Conservation (phyloP, 2,888 invertebrate species). For the Drosophila imparisetae region DNA sequence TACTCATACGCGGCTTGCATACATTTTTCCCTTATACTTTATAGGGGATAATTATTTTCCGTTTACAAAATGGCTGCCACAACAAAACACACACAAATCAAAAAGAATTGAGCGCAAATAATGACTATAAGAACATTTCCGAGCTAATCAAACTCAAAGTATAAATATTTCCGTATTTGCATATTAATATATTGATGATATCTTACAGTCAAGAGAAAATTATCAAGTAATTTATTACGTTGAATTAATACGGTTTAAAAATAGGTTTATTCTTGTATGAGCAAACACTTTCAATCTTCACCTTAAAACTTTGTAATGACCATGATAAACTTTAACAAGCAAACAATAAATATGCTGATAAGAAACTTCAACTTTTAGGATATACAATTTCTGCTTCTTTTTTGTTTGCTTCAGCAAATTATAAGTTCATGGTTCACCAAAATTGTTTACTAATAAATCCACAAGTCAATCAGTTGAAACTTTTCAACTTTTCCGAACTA, state of each 20-base stretch:
- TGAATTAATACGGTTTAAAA: neutral
- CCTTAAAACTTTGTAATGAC: slow-evolving; percentile 22
- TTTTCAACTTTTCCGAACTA: slow-evolving; percentile 7
- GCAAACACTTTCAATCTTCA: neutral
- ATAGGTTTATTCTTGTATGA: neutral
- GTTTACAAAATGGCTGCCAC: slow-evolving; percentile 70
- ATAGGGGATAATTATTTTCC: slow-evolving; percentile 70
- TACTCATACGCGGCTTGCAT: slow-evolving; percentile 75
- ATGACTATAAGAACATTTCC: neutral
- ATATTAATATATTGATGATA: neutral
- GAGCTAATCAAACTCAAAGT: neutral
- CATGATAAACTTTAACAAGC: slow-evolving; percentile 7
- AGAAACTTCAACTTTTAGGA: slow-evolving; percentile 1
- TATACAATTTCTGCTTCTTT: neutral
- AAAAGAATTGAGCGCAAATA: slow-evolving; percentile 7
- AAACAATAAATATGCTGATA: slow-evolving; percentile 27
- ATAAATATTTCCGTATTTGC: neutral
- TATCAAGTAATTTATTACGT: neutral
- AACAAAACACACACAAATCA: slow-evolving; percentile 19
- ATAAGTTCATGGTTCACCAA: slow-evolving; percentile 33
- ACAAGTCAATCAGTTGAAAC: slow-evolving; percentile 32
- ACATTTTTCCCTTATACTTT: slow-evolving; percentile 61
- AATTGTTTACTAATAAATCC: slow-evolving; percentile 21
- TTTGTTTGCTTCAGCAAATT: slow-evolving; percentile 16
- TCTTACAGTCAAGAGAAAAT: too few species aligned